These are phyloP conservation scores for Mesoligia furuncula DNA, from an alignment of 2,888 invertebrate species.

Conservation along the genomic window DNA sequence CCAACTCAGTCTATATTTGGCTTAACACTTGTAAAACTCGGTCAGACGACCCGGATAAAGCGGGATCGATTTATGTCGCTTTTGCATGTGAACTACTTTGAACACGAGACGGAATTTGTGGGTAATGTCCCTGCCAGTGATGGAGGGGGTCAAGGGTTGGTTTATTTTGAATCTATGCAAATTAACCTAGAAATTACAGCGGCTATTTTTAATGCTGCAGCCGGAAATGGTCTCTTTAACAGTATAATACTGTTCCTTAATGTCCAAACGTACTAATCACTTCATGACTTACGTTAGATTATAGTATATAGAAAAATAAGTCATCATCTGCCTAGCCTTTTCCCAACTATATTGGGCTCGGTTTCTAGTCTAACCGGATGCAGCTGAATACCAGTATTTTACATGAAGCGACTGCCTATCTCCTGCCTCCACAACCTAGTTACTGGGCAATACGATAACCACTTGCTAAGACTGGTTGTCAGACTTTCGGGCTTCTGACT, in stretches of 20 bases:
- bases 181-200: neutral
- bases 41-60: conserved; percentile 66
- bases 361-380: too few species aligned
- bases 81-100: conserved; percentile 52
- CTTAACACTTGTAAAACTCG: conserved; percentile 67
- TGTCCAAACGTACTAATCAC: neutral
- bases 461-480: too few species aligned
- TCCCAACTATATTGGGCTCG: too few species aligned
- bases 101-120: conserved; percentile 31
- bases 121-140: conserved; percentile 11
- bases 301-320: neutral
- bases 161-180: conserved; percentile 23
- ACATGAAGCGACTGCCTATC: too few species aligned
- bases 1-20: conserved; percentile 64
- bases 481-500: too few species aligned
- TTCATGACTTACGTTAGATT: neutral
- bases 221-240: neutral
- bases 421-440: too few species aligned
- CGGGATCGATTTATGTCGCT: conserved; percentile 67
- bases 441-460: too few species aligned
- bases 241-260: neutral
- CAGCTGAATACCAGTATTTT: too few species aligned
- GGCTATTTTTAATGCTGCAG: neutral
- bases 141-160: conserved; percentile 22
- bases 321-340: too few species aligned